phyloP scores from a whole-genome alignment of 2,888 invertebrate genomes.

The Xestia c-nigrum region DNA sequence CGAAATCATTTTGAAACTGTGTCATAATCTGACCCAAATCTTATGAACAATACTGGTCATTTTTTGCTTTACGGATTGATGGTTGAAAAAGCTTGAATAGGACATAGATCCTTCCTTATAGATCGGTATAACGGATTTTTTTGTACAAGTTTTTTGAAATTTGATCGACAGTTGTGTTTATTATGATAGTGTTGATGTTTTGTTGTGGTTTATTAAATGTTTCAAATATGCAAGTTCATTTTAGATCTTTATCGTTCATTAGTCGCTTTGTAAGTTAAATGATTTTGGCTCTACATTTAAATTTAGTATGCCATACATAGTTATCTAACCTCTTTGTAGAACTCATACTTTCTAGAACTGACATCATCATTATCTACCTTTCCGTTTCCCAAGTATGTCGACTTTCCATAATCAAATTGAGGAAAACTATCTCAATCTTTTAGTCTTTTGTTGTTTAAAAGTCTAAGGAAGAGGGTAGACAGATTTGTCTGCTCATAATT shows the following conservation, averaged over 20 bases:
- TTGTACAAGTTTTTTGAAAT: constrained; percentile 10
- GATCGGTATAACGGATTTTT: constrained; percentile 61
- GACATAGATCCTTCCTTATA: constrained; percentile 63
- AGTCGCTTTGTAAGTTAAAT: constrained; percentile 16
- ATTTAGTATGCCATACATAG: background rate
- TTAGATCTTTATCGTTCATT: constrained; percentile 22
- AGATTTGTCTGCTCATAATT: no score
- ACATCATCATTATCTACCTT: background rate
- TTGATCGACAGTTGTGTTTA: constrained; percentile 42
- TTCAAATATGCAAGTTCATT: constrained; percentile 21
- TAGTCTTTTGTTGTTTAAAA: background rate
- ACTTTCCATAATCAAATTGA: background rate
- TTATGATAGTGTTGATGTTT: constrained; percentile 33
- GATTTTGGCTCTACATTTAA: background rate
- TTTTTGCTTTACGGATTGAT: constrained; percentile 63
- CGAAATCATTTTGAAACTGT: constrained; percentile 53
- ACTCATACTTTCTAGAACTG: background rate
- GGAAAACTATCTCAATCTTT: background rate
- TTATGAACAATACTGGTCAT: constrained; percentile 64
- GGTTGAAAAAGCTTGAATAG: constrained; percentile 40
- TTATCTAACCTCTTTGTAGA: background rate
- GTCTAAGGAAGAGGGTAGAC: no score
- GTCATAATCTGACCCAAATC: constrained; percentile 65
- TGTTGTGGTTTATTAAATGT: constrained; percentile 27
- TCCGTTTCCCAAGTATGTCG: background rate